phyloP scores from a whole-genome alignment of 2,888 invertebrate species.

The Globia sparganii region DNA sequence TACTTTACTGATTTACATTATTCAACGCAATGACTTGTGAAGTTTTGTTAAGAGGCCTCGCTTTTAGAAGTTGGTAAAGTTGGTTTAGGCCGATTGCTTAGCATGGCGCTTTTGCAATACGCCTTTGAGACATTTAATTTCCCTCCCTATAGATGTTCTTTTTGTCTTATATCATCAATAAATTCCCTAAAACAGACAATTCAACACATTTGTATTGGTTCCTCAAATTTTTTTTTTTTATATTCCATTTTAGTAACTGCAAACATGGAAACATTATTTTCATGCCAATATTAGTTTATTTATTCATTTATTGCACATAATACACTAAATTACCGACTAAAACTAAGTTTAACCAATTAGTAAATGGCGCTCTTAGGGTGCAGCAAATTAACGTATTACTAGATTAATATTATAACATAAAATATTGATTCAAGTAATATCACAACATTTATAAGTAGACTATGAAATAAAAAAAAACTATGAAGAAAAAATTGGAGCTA shows the following conservation, averaged over 20 bases:
- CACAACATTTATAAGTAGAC: too few relatives aligned
- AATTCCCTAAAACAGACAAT: neutral
- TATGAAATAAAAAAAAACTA: neutral
- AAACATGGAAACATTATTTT: neutral
- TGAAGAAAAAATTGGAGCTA: neutral
- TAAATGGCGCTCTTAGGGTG: neutral
- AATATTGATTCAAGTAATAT: too few relatives aligned
- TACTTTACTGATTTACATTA: slow-evolving; percentile 54
- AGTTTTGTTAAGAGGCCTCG: slow-evolving; percentile 32
- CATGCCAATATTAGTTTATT: neutral
- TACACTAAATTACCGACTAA: neutral
- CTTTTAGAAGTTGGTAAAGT: slow-evolving; percentile 10
- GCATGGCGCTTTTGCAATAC: neutral
- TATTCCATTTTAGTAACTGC: too few relatives aligned
- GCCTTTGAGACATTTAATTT: neutral
- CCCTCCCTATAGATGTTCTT: neutral
- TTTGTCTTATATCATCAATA: neutral
- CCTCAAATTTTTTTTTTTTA: neutral
- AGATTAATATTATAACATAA: neutral
- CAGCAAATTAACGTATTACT: neutral
- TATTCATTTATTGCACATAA: too few relatives aligned
- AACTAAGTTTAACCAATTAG: neutral
- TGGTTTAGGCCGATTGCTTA: neutral
- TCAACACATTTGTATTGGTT: neutral
- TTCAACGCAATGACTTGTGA: slow-evolving; percentile 42